Evolutionary conservation across 2,797 vertebrate genomes (phyloP), one percentile per base, ranked within the genome.

Genomic region (Cirrhinus mrigala): DNA sequence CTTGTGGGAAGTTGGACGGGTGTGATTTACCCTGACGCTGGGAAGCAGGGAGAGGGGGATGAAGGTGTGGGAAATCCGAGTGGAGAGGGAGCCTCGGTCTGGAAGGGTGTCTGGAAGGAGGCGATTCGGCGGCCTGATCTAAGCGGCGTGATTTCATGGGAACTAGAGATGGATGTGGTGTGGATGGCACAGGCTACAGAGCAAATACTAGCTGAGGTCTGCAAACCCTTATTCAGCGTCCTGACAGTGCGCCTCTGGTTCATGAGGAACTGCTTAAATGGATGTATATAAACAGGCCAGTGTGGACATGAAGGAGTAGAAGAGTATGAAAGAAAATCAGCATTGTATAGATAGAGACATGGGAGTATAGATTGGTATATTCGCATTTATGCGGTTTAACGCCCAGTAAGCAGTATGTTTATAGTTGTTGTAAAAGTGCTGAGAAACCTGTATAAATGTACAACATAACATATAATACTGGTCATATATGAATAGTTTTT

Each of bases 1-100:
- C 64, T 50, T 88, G 79, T 87, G 66, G 82, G 82, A 88, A 71
- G 66, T 33, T 54, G 71, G 54, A 69, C 44, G 29, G 27, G 40
- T 44, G 48, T 78, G 82, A 87, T 77, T 70, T 78, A 58, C 37
- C 14, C 62, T 56, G n/a, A 56, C 16, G n/a, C n/a, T 58, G 78
- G 24, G 77, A 64, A 40, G 70, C 58, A 44, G 80, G 58, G 62
- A 85, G 56, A 78, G n/a, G 12, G 62, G 81, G 69, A 29, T 62
- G 71, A 84, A 79, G 60, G 86, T 66, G 62, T 62, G 78, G 81
- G 62, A 82, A 85, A 70, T 24, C 37, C 5, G 56, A 75, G 79
- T 6, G 56, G 9, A 50, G 73, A 66, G 62, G 27, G 71, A 88
- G 68, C 44, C 29, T 14, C 11, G 73, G 82, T 37, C 24, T 44